Base-by-base conservation (phyloP, 2,797 vertebrate species). In the Limosa lapponica region DNA sequence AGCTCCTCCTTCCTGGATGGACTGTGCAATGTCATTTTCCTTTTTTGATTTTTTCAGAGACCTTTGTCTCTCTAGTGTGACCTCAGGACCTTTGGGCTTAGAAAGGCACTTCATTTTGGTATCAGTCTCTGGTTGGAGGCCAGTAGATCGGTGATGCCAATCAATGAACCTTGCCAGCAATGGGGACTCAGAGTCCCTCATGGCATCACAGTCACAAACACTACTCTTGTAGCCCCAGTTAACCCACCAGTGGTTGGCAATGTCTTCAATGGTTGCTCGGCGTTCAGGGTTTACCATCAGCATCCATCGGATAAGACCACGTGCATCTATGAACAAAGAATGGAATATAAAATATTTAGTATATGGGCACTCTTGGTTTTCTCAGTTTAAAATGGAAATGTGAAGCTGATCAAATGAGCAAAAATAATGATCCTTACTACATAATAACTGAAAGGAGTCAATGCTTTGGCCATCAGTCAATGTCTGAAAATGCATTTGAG, bases 171-270 rank as follows among this genome's bases (percentile, higher is more conserved):
- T 99, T 72, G 99, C 99, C 97, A 99, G 97, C 98, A 99, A 98
- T 0, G 99, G 99, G 30, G 99, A 99, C 96, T 99, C 99, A 0
- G 98, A 98, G 78, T 99, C 99, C 4, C 94, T 98, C 88, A 99
- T 98, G 92, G 98, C 97, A 79, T 99, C 99, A 30, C 99, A 99
- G 98, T 99, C 99, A 64, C 99, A 99, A 91, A 99, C 99, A 24
- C 99, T 99, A 97, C 98, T 99, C 97, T 99, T 99, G 97, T 99
- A 99, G 96, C 99, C 99, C 99, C 99, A 99, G 98, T 99, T 99
- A 58, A 99, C 99, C 99, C 99, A 99, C 99, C 99, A 99, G 97
- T 99, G 99, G 95, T 99, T 99, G 97, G 99, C 99, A 41, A 99
- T 99, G 97, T 99, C 99, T 97, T 99, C 99, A 36, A 99, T 99